A percentile compares a stretch with the other conserved stretches of the same genome.
Conservation (phyloP, 2,888 invertebrate species). For the Anthrax anthrax region DNA sequence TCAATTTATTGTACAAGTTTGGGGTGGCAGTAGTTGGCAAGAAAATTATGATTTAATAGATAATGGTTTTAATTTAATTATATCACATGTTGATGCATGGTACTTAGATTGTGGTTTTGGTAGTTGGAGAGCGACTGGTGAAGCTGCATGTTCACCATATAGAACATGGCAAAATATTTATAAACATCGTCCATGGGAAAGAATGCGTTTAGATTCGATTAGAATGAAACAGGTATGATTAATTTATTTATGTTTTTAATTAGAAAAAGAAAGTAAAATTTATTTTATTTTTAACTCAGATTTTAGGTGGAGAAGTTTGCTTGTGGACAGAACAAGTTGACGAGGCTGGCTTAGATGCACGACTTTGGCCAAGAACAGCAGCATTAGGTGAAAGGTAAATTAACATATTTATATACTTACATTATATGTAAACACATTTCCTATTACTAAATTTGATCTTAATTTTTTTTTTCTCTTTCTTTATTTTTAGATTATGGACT, state of each 20-base stretch:
- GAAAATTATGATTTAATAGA: constrained; percentile 63
- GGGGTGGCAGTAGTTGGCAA: constrained; percentile 71
- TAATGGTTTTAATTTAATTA: constrained; percentile 60
- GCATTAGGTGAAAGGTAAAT: constrained; percentile 68
- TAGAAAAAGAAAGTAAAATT: neutral
- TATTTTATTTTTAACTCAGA: constrained; percentile 15
- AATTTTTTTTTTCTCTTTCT: no score
- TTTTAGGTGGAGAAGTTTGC: constrained; percentile 62
- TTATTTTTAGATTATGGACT: constrained; percentile 25
- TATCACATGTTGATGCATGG: constrained; percentile 80
- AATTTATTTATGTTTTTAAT: neutral
- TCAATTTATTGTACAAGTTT: constrained; percentile 55
- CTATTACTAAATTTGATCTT: neutral
- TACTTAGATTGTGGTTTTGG: constrained; percentile 81
- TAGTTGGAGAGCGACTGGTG: constrained; percentile 65
- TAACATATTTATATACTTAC: neutral
- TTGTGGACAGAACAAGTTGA: constrained; percentile 77
- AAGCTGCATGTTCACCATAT: constrained; percentile 77
- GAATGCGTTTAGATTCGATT: constrained; percentile 30
- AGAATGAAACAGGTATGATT: constrained; percentile 26
- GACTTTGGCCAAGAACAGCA: constrained; percentile 71
- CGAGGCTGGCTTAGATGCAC: constrained; percentile 55
- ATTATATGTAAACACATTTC: neutral
- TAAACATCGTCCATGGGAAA: constrained; percentile 64
- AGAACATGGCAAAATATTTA: constrained; percentile 78